Percentiles rank a stretch among this genome's conserved stretches.
These are phyloP conservation scores for Megaceryle alcyon DNA, from an alignment of 2,797 vertebrate genomes.

Conservation along the genomic window DNA sequence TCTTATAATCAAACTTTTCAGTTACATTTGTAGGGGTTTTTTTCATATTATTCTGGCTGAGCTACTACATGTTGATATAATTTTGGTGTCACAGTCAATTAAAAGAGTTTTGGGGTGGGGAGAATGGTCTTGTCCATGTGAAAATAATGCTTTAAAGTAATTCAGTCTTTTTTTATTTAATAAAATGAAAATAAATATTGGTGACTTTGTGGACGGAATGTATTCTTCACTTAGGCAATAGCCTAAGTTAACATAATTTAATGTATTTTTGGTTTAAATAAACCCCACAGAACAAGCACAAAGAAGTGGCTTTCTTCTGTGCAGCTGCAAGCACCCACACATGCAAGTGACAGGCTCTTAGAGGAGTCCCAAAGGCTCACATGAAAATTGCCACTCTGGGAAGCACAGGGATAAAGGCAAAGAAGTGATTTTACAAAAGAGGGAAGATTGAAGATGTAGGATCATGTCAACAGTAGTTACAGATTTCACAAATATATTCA, in stretches of 20 bases:
- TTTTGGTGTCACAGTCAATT: not conserved
- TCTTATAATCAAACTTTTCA: not conserved
- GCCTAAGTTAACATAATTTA: not conserved
- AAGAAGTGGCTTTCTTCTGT: not conserved
- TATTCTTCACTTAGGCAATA: not conserved
- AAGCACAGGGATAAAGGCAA: not conserved
- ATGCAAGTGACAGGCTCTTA: not conserved
- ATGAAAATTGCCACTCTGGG: not conserved
- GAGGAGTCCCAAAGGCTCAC: fast-evolving
- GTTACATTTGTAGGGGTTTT: not conserved
- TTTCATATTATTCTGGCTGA: not conserved
- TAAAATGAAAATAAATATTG: not conserved
- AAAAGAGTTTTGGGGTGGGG: not conserved
- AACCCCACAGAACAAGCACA: not conserved
- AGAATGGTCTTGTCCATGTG: not conserved
- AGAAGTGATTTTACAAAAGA: not conserved
- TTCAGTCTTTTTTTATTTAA: not conserved
- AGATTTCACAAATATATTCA: not conserved
- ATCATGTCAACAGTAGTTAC: fast-evolving
- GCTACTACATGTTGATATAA: not conserved
- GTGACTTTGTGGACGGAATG: not conserved
- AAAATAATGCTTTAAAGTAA: not conserved
- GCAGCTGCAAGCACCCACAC: not conserved
- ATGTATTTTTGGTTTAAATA: not conserved
- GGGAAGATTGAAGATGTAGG: not conserved